phyloP scores from a whole-genome alignment of 2,113 vertebrate genomes.

The Coreoperca whiteheadi region DNA sequence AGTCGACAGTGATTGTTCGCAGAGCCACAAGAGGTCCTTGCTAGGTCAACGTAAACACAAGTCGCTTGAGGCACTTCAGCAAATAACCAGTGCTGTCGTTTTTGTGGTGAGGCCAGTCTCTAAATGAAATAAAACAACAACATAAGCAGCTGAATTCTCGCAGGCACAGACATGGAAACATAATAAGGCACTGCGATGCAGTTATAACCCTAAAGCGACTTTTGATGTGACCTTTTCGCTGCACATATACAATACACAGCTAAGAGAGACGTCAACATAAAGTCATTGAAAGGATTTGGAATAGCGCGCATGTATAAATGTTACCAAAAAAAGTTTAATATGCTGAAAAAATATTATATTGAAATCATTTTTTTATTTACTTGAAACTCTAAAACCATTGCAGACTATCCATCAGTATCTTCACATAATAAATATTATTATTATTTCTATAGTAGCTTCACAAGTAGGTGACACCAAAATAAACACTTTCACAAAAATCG shows the following conservation, averaged over 20 bases:
- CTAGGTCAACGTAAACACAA: background rate
- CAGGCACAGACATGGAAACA: constrained; percentile 10
- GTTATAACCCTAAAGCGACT: background rate
- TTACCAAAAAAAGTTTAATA: background rate
- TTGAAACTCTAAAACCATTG: background rate
- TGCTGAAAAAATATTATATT: background rate
- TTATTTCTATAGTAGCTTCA: background rate
- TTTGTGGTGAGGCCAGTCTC: background rate
- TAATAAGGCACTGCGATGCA: background rate
- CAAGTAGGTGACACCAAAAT: background rate
- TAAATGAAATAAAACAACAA: constrained; percentile 26
- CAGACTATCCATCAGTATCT: background rate
- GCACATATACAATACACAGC: background rate
- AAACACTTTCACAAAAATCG: background rate
- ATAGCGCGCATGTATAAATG: background rate
- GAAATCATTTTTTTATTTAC: background rate
- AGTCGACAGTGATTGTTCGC: background rate
- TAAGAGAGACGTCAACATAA: background rate
- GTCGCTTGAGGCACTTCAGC: constrained; percentile 1
- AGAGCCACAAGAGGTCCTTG: constrained; percentile 1
- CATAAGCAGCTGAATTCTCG: background rate
- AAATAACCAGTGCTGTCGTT: constrained; percentile 8
- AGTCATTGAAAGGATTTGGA: background rate
- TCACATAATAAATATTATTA: background rate
- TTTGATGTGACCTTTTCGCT: constrained; percentile 8